Base-by-base conservation (phyloP, 53 echinoderm and acorn worm species). In the Echinarachnius parma region DNA sequence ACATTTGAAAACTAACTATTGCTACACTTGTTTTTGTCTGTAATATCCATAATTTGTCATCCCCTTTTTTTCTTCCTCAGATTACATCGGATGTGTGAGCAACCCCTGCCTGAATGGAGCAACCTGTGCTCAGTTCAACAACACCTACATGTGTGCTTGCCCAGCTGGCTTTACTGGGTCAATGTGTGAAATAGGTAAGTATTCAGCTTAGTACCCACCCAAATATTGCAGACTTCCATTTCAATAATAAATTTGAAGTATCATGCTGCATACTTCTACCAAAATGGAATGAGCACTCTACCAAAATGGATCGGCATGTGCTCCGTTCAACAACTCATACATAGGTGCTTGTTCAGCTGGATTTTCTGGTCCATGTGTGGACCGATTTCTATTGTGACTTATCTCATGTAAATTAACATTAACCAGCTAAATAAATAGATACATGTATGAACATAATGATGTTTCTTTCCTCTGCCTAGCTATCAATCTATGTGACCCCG, bases 21-120 rank as follows among this genome's bases (percentile, higher is more conserved):
- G 42, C 13, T 7, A 13, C 42, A 39, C 42, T 39, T 39, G 42
- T 9, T 7, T 39, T 39, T 39, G 4, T 49, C 13, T 14, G 50
- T 49, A 18, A 49, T 14, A 19, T 49, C 4, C 11, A 49, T 18
- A 14, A 4, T 49, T 9, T 49, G 10, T 9, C 18, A n/a, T 4
- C 50, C 50, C 19, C 4, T 49, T 4, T 49, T 21, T 47, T 67
- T 47, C 25, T 58, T 56, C 31, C 39, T 46, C 39, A 81, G 82
- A 33, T 9, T 28, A 46, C 4, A 48, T 62, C 19, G 75, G 48
- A 28, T 84, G 84, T 55, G 45, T 46, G 24, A 77, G 77, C 34
- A 81, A 34, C 21, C 86, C 86, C 15, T 86, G 86, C 34, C n/a
- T 26, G 58, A 86, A 86, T 30, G 68, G 76, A 34, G 86, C 54